A percentile compares a stretch with the other conserved stretches of the same genome.
phyloP scores from a whole-genome alignment of 1,140 invertebrate species.

The Drosophila carrolli region DNA sequence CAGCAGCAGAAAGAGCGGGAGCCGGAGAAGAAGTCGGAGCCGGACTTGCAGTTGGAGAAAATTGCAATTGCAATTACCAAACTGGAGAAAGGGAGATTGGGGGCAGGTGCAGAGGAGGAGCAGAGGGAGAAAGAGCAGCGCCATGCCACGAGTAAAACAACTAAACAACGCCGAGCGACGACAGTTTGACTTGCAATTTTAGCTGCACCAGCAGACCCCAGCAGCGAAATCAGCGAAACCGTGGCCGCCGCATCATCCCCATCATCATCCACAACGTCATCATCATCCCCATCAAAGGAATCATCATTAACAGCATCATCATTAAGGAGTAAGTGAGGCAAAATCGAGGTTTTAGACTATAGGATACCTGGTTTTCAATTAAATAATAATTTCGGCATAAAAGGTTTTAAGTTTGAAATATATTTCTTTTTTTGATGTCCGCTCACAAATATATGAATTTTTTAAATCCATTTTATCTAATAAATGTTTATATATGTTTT shows the following conservation, averaged over 20 bases:
- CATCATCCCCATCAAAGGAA: conserved; percentile 39
- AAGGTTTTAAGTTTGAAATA: too few species aligned
- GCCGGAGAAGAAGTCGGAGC: conserved; percentile 4
- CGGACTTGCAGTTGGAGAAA: conserved; percentile 62
- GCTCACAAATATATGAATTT: too few species aligned
- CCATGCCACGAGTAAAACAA: conserved; percentile 59
- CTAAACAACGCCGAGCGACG: conserved; percentile 75
- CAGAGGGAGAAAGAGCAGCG: conserved; percentile 7
- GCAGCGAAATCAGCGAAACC: conserved; percentile 45
- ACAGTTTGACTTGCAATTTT: conserved; percentile 81
- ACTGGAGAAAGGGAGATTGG: conserved; percentile 28
- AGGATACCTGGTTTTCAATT: conserved; percentile 1
- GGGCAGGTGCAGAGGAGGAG: not conserved
- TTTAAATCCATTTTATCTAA: too few species aligned
- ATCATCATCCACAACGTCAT: conserved; percentile 24
- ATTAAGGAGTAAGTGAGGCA: conserved; percentile 12
- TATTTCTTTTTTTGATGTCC: too few species aligned
- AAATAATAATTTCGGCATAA: too few species aligned
- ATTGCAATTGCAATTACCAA: conserved; percentile 81
- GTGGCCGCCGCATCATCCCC: conserved; percentile 54
- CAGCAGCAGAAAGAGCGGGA: conserved; percentile 24
- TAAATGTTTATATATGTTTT: too few species aligned
- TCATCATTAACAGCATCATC: conserved; percentile 42
- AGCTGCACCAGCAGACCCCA: conserved; percentile 48
- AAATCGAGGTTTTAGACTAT: conserved; percentile 9